Evolutionary conservation across 2,113 vertebrate species (phyloP).

Genomic region (Cheirogaleus medius): DNA sequence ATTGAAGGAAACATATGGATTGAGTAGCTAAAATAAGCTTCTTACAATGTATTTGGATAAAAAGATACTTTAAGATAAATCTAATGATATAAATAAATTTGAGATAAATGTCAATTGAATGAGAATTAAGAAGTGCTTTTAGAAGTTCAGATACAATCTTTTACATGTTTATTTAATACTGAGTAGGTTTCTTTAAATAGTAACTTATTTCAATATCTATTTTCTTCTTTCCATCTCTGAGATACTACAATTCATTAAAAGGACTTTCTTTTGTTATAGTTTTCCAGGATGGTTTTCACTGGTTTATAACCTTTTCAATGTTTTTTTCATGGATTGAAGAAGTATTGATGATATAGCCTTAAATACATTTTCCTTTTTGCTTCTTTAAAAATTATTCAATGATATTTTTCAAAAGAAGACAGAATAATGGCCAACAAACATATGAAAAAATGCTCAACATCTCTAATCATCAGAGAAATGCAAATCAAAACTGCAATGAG

Average conservation of each 20-base stretch:
- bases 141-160: neutral
- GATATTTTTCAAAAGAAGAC: too few species aligned
- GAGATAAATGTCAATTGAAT: neutral
- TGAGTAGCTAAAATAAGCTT: neutral
- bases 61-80: neutral
- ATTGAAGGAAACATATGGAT: neutral
- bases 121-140: neutral
- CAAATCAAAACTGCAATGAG: too few species aligned
- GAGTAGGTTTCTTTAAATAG: neutral
- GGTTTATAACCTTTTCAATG: neutral
- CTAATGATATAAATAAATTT: neutral
- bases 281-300: neutral
- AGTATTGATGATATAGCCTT: neutral
- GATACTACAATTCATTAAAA: neutral
- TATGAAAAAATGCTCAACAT: too few species aligned
- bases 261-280: neutral
- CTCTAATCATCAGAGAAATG: too few species aligned
- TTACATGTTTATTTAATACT: neutral
- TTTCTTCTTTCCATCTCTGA: neutral
- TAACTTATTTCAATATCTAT: neutral
- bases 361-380: neutral
- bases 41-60: neutral
- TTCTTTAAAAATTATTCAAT: neutral
- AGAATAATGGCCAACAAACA: too few species aligned
- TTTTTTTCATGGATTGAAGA: neutral